Evolutionary conservation across 2,888 invertebrate genomes (phyloP).

Genomic region (Julus scandinavius): DNA sequence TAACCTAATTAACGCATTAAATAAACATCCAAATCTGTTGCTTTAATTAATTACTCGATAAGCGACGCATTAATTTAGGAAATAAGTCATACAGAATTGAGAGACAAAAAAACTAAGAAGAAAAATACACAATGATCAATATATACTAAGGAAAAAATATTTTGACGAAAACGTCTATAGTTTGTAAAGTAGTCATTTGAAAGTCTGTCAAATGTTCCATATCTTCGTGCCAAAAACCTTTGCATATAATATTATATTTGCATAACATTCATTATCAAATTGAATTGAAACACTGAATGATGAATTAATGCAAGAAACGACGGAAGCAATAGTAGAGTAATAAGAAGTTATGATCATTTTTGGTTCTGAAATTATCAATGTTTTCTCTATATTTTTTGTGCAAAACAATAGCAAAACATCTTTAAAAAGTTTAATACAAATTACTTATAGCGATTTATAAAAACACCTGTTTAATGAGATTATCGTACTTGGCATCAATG

Average conservation of each 20-base stretch:
- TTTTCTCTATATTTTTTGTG: too few relatives aligned
- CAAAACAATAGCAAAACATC: too few relatives aligned
- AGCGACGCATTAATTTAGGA: not conserved
- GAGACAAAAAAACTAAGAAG: not conserved
- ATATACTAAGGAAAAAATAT: not conserved
- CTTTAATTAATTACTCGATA: not conserved
- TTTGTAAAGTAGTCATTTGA: not conserved
- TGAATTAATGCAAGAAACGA: not conserved
- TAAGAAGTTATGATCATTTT: not conserved
- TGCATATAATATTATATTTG: not conserved
- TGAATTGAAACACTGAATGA: not conserved
- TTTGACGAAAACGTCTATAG: too few relatives aligned
- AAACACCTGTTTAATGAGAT: too few relatives aligned
- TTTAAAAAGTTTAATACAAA: too few relatives aligned
- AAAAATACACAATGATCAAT: not conserved
- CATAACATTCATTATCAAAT: not conserved
- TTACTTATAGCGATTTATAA: too few relatives aligned
- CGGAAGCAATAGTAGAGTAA: not conserved
- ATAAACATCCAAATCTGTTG: not conserved
- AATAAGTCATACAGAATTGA: not conserved
- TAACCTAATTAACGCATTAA: constrained; percentile 2
- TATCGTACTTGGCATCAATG: too few relatives aligned
- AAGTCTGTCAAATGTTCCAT: not conserved
- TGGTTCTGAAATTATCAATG: too few relatives aligned
- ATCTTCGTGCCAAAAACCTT: not conserved